Percentiles rank a stretch among this genome's conserved stretches.
phyloP scores from a whole-genome alignment of 2,888 invertebrate species.

The Adineta ricciae region DNA sequence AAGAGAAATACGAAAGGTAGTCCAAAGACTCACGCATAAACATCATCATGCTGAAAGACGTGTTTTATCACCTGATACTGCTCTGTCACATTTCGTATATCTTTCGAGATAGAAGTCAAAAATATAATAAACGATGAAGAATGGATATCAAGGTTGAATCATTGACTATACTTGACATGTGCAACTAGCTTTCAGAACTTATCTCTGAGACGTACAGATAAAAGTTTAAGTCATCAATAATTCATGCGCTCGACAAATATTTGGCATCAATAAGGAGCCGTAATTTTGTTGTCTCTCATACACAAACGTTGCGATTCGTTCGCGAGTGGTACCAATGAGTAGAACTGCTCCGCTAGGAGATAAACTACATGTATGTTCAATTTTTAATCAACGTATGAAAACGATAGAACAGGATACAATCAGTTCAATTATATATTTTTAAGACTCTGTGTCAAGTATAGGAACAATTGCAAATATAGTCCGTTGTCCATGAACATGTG shows the following conservation, averaged over 20 bases:
- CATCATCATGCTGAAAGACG: neutral
- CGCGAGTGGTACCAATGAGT: no score
- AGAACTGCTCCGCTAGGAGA: no score
- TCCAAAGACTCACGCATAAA: neutral
- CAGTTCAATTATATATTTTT: neutral
- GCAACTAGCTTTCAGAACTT: no score
- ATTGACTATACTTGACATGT: no score
- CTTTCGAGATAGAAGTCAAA: neutral
- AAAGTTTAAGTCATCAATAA: no score
- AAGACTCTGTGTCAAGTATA: neutral
- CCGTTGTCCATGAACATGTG: neutral
- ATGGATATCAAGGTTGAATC: neutral
- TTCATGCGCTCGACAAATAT: no score
- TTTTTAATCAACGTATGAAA: neutral
- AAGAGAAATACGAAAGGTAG: neutral
- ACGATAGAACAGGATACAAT: neutral
- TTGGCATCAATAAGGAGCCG: no score
- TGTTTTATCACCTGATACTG: neutral
- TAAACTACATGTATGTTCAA: no score
- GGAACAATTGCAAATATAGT: neutral
- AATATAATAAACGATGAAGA: neutral
- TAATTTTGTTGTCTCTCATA: no score
- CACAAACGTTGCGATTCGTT: no score
- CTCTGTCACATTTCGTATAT: neutral
- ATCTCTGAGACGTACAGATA: no score